Conservation (phyloP, 2,888 invertebrate species). For the Rotaria macrura region DNA sequence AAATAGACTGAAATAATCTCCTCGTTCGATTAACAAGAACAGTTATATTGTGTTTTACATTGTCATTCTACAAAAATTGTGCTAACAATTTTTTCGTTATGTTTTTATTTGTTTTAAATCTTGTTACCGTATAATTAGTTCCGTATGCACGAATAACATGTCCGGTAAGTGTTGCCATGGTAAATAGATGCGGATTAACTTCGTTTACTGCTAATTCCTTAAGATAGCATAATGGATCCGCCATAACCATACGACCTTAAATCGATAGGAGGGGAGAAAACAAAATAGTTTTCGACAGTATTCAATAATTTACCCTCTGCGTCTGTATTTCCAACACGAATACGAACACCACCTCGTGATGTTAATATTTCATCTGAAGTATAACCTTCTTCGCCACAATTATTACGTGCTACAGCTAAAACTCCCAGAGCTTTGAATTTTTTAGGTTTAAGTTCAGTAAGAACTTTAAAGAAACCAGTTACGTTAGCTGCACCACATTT, state of each 20-base stretch:
- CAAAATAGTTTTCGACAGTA: neutral
- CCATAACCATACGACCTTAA: constrained; percentile 68
- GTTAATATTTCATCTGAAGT: constrained; percentile 80
- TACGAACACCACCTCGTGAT: constrained; percentile 68
- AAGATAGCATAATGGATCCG: constrained; percentile 70
- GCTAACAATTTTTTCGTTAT: neutral
- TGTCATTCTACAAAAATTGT: no score
- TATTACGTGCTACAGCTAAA: constrained; percentile 76
- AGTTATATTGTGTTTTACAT: no score
- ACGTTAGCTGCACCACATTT: constrained; percentile 88
- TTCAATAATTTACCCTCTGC: constrained; percentile 67
- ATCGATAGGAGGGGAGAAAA: neutral
- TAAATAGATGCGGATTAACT: constrained; percentile 71
- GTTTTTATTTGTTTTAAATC: neutral
- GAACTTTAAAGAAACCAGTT: constrained; percentile 77
- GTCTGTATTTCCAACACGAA: constrained; percentile 83
- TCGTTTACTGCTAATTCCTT: constrained; percentile 51
- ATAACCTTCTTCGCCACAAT: constrained; percentile 64
- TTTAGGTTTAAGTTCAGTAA: constrained; percentile 61
- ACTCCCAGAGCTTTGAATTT: constrained; percentile 69
- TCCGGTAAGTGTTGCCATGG: constrained; percentile 78
- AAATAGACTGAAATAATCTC: no score
- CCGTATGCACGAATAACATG: constrained; percentile 61
- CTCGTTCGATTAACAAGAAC: no score
- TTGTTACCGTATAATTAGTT: constrained; percentile 56